These are phyloP conservation scores for Champsocephalus gunnari DNA, from an alignment of 2,797 vertebrate species.

Conservation along the genomic window DNA sequence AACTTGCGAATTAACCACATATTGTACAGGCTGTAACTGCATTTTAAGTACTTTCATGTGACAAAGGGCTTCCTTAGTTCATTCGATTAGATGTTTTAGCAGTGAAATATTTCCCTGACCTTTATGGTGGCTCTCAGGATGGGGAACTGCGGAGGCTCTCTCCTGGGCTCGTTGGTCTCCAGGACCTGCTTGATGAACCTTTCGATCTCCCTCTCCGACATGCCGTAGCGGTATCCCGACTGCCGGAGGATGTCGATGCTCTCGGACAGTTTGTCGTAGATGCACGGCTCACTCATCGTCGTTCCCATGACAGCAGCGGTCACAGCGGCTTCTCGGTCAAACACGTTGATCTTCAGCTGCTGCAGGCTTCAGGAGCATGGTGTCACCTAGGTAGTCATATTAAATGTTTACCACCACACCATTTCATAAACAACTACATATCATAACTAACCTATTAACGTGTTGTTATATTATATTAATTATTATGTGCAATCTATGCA, in stretches of 20 bases:
- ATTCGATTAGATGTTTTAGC: not conserved
- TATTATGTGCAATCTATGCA: not conserved
- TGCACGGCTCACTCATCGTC: slow-evolving; percentile 90
- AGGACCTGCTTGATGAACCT: slow-evolving; percentile 95
- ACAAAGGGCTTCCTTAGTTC: not conserved
- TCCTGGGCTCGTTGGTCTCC: slow-evolving; percentile 93
- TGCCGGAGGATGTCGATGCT: slow-evolving; percentile 94
- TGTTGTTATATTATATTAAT: not conserved
- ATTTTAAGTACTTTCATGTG: not conserved
- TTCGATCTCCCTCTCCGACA: slow-evolving; percentile 96
- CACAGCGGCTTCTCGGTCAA: not conserved
- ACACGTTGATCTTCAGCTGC: slow-evolving; percentile 5
- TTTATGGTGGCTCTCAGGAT: slow-evolving; percentile 87
- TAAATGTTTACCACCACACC: not conserved
- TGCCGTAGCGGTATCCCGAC: slow-evolving; percentile 94
- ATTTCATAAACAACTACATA: not conserved
- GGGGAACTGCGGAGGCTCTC: slow-evolving; percentile 90
- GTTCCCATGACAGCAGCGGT: slow-evolving; percentile 87
- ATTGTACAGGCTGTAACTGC: not conserved
- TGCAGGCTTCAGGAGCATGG: slow-evolving; percentile 32
- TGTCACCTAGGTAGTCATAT: slow-evolving; percentile 31
- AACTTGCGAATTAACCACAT: not conserved
- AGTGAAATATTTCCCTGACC: slow-evolving; percentile 75
- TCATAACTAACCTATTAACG: not conserved
- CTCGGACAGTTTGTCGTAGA: slow-evolving; percentile 95